Percentiles rank a stretch among this genome's conserved stretches.
Conservation (phyloP, 1,140 invertebrate genomes). For the Ctenoplectra terminalis region DNA sequence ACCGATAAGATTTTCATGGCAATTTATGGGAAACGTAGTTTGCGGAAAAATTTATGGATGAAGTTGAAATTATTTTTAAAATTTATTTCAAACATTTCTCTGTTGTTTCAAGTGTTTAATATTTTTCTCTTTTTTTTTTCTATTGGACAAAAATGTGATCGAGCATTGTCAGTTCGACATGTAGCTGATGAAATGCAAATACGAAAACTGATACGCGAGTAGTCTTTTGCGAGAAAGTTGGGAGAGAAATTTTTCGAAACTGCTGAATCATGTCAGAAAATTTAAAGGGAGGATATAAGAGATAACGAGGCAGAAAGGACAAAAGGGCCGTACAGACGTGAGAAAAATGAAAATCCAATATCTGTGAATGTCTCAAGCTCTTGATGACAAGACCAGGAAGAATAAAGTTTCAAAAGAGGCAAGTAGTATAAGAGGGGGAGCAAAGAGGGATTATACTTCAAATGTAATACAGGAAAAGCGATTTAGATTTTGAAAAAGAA, state of each 20-base stretch:
- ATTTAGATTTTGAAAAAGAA: background rate
- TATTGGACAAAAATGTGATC: too few relatives aligned
- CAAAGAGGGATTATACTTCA: background rate
- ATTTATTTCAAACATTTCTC: too few relatives aligned
- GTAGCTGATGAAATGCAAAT: background rate
- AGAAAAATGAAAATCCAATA: conserved; percentile 35
- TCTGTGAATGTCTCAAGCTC: background rate
- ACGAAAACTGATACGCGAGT: conserved; percentile 14
- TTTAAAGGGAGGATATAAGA: conserved; percentile 8
- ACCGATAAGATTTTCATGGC: background rate
- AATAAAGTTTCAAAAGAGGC: background rate
- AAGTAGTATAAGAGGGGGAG: background rate
- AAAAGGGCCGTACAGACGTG: background rate
- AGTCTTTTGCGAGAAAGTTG: background rate
- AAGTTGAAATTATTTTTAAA: too few relatives aligned
- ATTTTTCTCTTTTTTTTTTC: background rate
- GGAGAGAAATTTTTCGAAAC: background rate
- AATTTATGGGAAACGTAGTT: background rate
- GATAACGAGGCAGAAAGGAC: conserved; percentile 12
- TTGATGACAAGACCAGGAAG: background rate
- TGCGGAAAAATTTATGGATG: background rate
- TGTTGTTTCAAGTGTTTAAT: too few relatives aligned
- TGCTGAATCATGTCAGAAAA: background rate
- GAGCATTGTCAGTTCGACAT: too few relatives aligned
- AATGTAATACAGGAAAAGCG: background rate